These are phyloP conservation scores for Agonopterix heracliana DNA, from an alignment of 2,888 invertebrate species.

Conservation along the genomic window DNA sequence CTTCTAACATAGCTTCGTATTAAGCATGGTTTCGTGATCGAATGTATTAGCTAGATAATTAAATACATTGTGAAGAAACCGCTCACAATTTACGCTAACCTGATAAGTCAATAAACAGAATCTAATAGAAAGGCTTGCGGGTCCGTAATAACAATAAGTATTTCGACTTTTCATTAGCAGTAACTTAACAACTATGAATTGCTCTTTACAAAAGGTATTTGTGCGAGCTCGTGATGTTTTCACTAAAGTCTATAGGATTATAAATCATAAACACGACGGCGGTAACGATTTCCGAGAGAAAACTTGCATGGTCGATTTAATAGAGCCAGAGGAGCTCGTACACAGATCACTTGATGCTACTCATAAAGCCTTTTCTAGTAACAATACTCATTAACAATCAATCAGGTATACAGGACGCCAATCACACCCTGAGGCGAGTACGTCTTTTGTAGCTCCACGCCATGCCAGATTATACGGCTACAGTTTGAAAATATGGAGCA, in stretches of 20 bases:
- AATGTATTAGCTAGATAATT: constrained; percentile 1
- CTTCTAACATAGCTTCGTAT: not conserved
- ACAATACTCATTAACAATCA: constrained; percentile 53
- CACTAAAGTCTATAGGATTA: constrained; percentile 5
- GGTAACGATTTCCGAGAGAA: constrained; percentile 21
- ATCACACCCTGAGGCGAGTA: constrained; percentile 34
- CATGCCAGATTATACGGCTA: constrained; percentile 30
- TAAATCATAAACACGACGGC: constrained; percentile 10
- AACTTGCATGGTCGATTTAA: constrained; percentile 27
- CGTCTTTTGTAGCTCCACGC: constrained; percentile 29
- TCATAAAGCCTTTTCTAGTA: constrained; percentile 32
- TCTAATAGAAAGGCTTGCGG: constrained; percentile 37
- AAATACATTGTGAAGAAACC: constrained; percentile 10
- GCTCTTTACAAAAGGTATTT: constrained; percentile 34
- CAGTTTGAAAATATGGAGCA: constrained; percentile 42
- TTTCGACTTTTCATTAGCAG: constrained; percentile 61
- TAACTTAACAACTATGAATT: constrained; percentile 49
- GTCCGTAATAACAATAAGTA: constrained; percentile 48
- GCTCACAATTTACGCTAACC: constrained; percentile 3
- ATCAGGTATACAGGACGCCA: constrained; percentile 34
- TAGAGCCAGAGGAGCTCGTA: constrained; percentile 10
- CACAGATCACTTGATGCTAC: constrained; percentile 19
- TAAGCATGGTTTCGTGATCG: constrained; percentile 1
- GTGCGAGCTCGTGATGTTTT: constrained; percentile 30
- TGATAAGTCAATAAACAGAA: constrained; percentile 33